Evolutionary conservation across 2,113 vertebrate genomes (phyloP), one percentile per base, ranked within the genome.

Genomic region (Miniopterus natalensis): DNA sequence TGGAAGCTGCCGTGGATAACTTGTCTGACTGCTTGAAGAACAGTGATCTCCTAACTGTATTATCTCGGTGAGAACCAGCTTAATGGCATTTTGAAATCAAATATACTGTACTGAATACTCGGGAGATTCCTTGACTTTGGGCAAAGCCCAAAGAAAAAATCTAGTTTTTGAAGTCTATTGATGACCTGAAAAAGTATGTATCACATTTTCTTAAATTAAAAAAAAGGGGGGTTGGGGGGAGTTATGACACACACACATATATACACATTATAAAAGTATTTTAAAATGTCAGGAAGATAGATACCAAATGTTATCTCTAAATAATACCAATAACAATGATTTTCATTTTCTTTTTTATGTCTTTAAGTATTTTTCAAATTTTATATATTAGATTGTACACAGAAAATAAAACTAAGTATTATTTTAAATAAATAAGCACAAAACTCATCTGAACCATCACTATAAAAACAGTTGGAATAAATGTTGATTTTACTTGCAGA

Each of bases 1-100:
- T 99, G 98, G 99, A 99, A 98, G 99, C 99, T 15, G 99, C 99
- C 3, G 99, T 99, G 97, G 99, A 99, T 97, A 99, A 99, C 98
- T 98, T 99, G 55, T 99, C 99, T 42, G 99, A 99, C 71, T 99
- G 99, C 98, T 98, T 99, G 97, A 99, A 99, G 98, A 99, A 99
- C 98, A 99, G 99, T 53, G 99, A 99, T 97, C 99, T 99, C 59
- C 98, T 99, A 98, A 99, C 99, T 0, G 99, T 99, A 57, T 97
- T 99, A 61, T 99, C 99, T 92, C 99, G 99, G 99, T 99, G 97
- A 95, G 98, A 97, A 36, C 9, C 73, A 85, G 20, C 81, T 96
- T 79, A 42, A 57, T 49, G 80, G 0, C 17, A 11, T 70, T 79
- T 68, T 65, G 4, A 68, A 86, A 81, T 61, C 25, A 88, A 61